Conservation (phyloP, 1,140 invertebrate species). For the Colletes latitarsis region DNA sequence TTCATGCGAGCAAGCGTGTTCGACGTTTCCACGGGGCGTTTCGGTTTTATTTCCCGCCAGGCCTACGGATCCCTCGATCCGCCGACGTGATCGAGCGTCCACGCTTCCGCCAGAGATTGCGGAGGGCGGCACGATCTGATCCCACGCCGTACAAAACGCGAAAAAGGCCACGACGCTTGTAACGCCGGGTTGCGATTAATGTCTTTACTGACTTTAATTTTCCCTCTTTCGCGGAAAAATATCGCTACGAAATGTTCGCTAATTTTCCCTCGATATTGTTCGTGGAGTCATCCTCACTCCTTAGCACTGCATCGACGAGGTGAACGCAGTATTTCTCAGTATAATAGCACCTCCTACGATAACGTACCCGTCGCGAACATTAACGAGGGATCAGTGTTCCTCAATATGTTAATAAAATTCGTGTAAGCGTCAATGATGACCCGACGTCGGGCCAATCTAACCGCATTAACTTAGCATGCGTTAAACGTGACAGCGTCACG, state of each 20-base stretch:
- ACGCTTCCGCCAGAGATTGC: slow-evolving; percentile 8
- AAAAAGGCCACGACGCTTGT: not conserved
- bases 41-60: slow-evolving; percentile 14
- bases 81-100: not conserved
- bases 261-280: not conserved
- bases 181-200: slow-evolving; percentile 6
- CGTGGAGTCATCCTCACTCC: no score
- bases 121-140: slow-evolving; percentile 11
- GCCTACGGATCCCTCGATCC: slow-evolving; percentile 11
- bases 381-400: no score
- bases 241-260: no score
- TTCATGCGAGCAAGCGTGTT: slow-evolving; percentile 11
- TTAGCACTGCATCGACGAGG: no score
- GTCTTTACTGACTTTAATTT: not conserved
- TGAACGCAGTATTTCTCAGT: no score
- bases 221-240: no score
- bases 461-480: not conserved
- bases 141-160: not conserved
- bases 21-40: slow-evolving; percentile 33
- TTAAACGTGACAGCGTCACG: not conserved
- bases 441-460: not conserved
- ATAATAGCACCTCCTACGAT: no score
- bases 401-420: no score
- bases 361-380: no score
- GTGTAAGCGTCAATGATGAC: not conserved